Evolutionary conservation across 2,888 invertebrate genomes (phyloP).

Genomic region (Flabesymbios commensalis): DNA sequence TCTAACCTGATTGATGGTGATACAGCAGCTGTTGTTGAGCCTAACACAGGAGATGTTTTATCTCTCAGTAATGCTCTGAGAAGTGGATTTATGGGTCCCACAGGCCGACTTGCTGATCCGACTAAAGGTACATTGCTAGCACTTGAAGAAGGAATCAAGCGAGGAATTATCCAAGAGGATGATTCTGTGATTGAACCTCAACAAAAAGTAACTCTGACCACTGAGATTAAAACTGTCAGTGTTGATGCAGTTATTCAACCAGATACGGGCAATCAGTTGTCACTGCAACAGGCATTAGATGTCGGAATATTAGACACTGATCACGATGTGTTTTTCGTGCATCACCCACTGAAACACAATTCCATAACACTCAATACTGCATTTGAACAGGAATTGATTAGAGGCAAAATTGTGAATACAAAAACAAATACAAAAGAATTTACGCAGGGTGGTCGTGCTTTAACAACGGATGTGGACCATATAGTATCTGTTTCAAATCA

Average conservation of each 20-base stretch:
- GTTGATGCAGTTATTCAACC: constrained; percentile 64
- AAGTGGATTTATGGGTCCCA: constrained; percentile 42
- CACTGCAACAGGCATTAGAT: constrained; percentile 69
- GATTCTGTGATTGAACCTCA: too few species aligned
- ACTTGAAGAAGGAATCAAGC: constrained; percentile 87
- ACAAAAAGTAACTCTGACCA: too few species aligned
- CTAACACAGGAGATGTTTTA: constrained; percentile 24
- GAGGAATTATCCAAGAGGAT: constrained; percentile 86
- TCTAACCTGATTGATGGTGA: constrained; percentile 42
- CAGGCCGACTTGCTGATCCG: constrained; percentile 64
- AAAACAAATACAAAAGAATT: constrained; percentile 17
- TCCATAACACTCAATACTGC: too few species aligned
- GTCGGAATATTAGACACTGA: constrained; percentile 72
- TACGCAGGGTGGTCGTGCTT: not conserved
- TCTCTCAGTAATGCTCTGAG: constrained; percentile 41
- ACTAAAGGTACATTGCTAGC: constrained; percentile 76
- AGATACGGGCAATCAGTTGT: constrained; percentile 81
- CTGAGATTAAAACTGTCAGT: not conserved
- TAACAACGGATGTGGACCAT: too few species aligned
- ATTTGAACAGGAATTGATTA: constrained; percentile 13
- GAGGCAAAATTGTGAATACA: constrained; percentile 19
- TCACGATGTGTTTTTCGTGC: constrained; percentile 41
- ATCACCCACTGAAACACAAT: too few species aligned
- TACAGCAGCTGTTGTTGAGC: constrained; percentile 43
- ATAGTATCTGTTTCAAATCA: too few species aligned